These are phyloP conservation scores for Diachasmimorpha longicaudata DNA, from an alignment of 1,140 invertebrate species.

Conservation along the genomic window DNA sequence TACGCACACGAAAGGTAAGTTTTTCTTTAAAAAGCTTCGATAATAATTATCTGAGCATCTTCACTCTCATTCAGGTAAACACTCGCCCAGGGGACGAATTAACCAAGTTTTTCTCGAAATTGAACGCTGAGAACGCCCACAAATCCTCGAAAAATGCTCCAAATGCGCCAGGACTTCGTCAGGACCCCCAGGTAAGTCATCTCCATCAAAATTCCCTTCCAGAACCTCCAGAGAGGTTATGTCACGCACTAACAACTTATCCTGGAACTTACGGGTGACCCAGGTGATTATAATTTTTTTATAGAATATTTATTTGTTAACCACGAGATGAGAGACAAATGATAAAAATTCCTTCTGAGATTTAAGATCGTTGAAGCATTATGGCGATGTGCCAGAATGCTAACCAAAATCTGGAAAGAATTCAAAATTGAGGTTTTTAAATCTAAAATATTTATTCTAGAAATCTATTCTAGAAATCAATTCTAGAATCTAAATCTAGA, in stretches of 20 bases:
- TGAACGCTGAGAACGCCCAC: slow-evolving; percentile 32
- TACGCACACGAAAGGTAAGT: slow-evolving; percentile 14
- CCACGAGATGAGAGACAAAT: too few relatives aligned
- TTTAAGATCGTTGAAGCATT: too few relatives aligned
- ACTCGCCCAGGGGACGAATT: slow-evolving; percentile 38
- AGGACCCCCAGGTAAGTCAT: slow-evolving; percentile 25
- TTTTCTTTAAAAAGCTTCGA: background rate
- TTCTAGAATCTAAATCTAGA: too few relatives aligned
- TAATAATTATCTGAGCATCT: background rate
- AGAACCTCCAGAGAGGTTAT: slow-evolving; percentile 10
- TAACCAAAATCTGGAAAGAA: too few relatives aligned
- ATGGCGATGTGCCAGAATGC: too few relatives aligned
- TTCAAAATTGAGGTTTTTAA: too few relatives aligned
- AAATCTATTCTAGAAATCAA: too few relatives aligned
- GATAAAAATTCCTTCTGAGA: too few relatives aligned
- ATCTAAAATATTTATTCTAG: too few relatives aligned
- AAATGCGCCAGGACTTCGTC: background rate
- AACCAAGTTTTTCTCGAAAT: slow-evolving; percentile 46
- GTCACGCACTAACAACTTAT: background rate
- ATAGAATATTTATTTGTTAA: too few relatives aligned
- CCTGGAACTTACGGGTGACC: too few relatives aligned
- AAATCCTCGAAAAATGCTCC: background rate
- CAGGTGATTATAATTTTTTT: too few relatives aligned
- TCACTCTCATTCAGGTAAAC: slow-evolving; percentile 33
- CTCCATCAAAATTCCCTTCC: background rate